Percentiles rank a stretch among this genome's conserved stretches.
Evolutionary conservation across 2,797 vertebrate genomes (phyloP).

Genomic region (Champsocephalus gunnari): DNA sequence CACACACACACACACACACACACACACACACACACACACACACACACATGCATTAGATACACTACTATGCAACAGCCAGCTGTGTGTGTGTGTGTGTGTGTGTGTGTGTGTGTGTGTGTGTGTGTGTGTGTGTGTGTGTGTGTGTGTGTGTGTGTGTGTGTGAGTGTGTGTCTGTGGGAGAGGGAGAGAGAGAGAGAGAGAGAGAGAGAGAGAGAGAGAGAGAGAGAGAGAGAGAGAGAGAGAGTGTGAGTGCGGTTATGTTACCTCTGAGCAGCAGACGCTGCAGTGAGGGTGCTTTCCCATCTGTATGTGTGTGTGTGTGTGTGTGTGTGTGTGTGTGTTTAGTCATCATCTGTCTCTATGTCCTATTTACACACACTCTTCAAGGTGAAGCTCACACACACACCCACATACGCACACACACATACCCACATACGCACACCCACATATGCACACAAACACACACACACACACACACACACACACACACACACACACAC

Average conservation of each 20-base stretch:
- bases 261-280: constrained; percentile 37
- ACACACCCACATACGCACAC: constrained; percentile 32
- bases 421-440: constrained; percentile 19
- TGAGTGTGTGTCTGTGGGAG: too few relatives aligned
- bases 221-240: too few relatives aligned
- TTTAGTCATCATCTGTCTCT: constrained; percentile 52
- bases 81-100: too few relatives aligned
- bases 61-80: constrained; percentile 22
- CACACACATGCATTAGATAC: constrained; percentile 13
- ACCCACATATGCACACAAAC: not conserved
- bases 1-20: constrained; percentile 19
- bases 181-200: too few relatives aligned
- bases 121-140: too few relatives aligned
- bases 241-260: constrained; percentile 8
- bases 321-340: constrained; percentile 30
- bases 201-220: too few relatives aligned
- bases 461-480: not conserved
- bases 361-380: constrained; percentile 46
- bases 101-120: too few relatives aligned
- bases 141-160: too few relatives aligned
- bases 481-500: too few relatives aligned
- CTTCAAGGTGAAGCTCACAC: constrained; percentile 50
- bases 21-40: constrained; percentile 10
- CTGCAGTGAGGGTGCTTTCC: constrained; percentile 41
- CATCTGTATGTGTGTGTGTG: constrained; percentile 17